These are phyloP conservation scores for Cancer borealis DNA, from an alignment of 2,888 invertebrate species.

Conservation along the genomic window DNA sequence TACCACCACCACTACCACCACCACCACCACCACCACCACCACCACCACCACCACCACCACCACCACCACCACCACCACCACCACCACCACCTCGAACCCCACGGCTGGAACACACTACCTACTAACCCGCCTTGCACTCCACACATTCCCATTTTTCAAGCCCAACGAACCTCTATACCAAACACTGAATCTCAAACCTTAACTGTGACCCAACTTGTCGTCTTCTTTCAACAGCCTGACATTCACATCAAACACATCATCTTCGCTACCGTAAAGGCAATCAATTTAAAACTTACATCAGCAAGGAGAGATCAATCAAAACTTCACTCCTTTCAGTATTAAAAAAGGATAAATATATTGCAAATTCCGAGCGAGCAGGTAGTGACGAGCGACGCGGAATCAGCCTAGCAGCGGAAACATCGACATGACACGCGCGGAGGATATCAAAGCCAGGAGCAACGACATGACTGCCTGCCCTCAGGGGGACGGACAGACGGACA, in stretches of 20 bases:
- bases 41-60: too few relatives aligned
- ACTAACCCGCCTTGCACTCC: too few relatives aligned
- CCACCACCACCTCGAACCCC: too few relatives aligned
- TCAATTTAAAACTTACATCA: not conserved
- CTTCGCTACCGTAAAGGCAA: not conserved
- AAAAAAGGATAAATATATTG: not conserved
- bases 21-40: too few relatives aligned
- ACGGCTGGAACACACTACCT: too few relatives aligned
- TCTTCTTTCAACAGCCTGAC: not conserved
- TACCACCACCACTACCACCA: too few relatives aligned
- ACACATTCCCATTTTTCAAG: too few relatives aligned
- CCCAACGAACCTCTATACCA: too few relatives aligned
- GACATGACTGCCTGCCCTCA: not conserved
- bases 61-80: too few relatives aligned
- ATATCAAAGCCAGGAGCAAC: not conserved
- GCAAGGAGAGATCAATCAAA: not conserved
- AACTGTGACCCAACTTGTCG: not conserved
- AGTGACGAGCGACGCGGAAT: not conserved
- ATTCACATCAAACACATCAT: not conserved
- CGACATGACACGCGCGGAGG: conserved; percentile 4
- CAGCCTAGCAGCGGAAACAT: conserved; percentile 10
- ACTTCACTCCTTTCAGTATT: not conserved
- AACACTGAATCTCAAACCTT: not conserved
- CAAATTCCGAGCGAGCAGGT: conserved; percentile 1
- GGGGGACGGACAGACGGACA: too few relatives aligned